phyloP scores from a whole-genome alignment of 2,797 vertebrate species.

The Gallinago stenura region DNA sequence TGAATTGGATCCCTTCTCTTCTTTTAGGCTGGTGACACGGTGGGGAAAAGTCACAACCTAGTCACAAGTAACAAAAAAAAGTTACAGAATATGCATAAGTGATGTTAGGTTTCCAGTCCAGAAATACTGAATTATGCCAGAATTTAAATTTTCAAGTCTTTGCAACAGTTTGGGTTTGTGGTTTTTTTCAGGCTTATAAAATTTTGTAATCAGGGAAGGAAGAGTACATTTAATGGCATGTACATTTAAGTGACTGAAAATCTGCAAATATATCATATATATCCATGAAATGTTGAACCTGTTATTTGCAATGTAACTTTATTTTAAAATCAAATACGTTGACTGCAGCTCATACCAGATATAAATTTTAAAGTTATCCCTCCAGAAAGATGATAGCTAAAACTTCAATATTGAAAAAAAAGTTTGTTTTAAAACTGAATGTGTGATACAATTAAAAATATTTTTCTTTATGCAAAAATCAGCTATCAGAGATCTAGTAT shows the following conservation, averaged over 20 bases:
- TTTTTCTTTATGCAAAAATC: background rate
- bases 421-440: background rate
- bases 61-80: background rate
- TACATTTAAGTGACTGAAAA: background rate
- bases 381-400: background rate
- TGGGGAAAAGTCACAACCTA: background rate
- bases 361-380: background rate
- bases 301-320: background rate
- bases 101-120: background rate
- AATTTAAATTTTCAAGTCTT: background rate
- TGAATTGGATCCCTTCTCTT: background rate
- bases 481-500: background rate
- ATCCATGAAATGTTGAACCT: background rate
- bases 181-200: accelerated
- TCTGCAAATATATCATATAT: background rate
- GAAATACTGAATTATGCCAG: background rate
- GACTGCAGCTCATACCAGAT: background rate
- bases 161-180: background rate
- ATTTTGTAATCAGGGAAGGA: background rate
- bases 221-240: background rate
- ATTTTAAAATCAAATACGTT: background rate
- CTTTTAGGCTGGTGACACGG: background rate
- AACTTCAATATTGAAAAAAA: background rate
- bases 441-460: background rate
- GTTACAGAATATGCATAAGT: background rate